Conservation (phyloP, 2,113 vertebrate genomes). For the Zingel zingel region DNA sequence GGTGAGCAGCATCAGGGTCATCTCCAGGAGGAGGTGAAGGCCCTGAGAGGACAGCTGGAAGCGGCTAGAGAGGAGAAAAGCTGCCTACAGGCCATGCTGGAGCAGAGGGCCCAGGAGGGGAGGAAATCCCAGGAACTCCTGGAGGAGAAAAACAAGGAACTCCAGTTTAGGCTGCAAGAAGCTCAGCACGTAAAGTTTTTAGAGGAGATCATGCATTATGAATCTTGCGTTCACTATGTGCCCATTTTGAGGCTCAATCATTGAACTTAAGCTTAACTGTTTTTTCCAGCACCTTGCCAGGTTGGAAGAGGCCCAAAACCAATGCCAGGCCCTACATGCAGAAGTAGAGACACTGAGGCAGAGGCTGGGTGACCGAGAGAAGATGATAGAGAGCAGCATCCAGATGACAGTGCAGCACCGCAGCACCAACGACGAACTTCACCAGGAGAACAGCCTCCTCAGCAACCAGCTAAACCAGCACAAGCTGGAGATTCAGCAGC, state of each 20-base stretch:
- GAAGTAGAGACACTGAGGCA: conserved; percentile 78
- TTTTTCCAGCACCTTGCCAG: conserved; percentile 36
- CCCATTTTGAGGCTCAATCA: background rate
- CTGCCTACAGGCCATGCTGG: conserved; percentile 73
- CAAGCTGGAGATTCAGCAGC: conserved; percentile 83
- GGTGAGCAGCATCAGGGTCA: conserved; percentile 78
- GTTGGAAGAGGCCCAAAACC: conserved; percentile 61
- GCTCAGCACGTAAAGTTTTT: conserved; percentile 65
- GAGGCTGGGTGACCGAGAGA: conserved; percentile 81
- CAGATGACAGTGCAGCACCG: conserved; percentile 78
- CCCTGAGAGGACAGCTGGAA: conserved; percentile 76
- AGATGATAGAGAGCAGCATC: conserved; percentile 74
- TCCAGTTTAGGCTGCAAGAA: conserved; percentile 74
- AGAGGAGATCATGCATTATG: background rate
- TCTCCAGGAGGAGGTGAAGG: conserved; percentile 75
- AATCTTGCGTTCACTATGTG: background rate
- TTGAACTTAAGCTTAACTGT: background rate
- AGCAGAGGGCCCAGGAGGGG: conserved; percentile 71
- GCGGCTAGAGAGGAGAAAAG: conserved; percentile 67
- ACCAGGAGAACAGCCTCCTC: conserved; percentile 84
- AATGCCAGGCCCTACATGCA: conserved; percentile 39
- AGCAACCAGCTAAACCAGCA: conserved; percentile 80
- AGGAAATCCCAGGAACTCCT: conserved; percentile 73
- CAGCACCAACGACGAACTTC: conserved; percentile 74
- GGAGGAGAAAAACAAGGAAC: conserved; percentile 77